These are phyloP conservation scores for Noctua fimbriata DNA, from an alignment of 2,888 invertebrate genomes.

Conservation along the genomic window DNA sequence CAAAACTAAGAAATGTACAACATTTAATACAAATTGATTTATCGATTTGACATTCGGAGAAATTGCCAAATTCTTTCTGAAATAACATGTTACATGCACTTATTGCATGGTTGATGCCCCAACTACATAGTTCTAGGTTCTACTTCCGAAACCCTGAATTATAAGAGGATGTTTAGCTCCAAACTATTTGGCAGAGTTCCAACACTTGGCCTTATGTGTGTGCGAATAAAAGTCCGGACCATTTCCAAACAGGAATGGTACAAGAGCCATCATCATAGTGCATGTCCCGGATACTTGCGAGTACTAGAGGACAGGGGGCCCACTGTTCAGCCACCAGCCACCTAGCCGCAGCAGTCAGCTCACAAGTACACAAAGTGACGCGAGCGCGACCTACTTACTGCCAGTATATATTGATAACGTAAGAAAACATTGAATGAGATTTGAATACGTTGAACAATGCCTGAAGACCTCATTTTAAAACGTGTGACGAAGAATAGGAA, in stretches of 20 bases:
- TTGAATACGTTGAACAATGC: conserved; percentile 38
- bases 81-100: neutral
- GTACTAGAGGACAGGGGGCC: conserved; percentile 19
- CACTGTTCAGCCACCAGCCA: conserved; percentile 20
- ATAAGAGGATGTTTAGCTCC: neutral
- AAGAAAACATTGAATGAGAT: conserved; percentile 58
- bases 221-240: neutral
- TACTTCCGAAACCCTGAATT: neutral
- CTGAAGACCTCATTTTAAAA: conserved; percentile 26
- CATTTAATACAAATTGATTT: neutral
- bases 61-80: neutral
- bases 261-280: neutral
- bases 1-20: neutral
- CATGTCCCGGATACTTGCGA: conserved; percentile 8
- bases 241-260: conserved; percentile 1
- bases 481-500: neutral
- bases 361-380: conserved; percentile 6
- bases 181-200: neutral
- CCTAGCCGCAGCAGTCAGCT: neutral
- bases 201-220: neutral
- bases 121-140: too few relatives aligned
- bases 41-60: neutral
- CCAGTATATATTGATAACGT: conserved; percentile 45
- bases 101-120: neutral
- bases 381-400: conserved; percentile 39